A percentile compares a stretch with the other conserved stretches of the same genome.
Evolutionary conservation across 2,113 vertebrate species (phyloP).

Genomic region (Nicator chloris): DNA sequence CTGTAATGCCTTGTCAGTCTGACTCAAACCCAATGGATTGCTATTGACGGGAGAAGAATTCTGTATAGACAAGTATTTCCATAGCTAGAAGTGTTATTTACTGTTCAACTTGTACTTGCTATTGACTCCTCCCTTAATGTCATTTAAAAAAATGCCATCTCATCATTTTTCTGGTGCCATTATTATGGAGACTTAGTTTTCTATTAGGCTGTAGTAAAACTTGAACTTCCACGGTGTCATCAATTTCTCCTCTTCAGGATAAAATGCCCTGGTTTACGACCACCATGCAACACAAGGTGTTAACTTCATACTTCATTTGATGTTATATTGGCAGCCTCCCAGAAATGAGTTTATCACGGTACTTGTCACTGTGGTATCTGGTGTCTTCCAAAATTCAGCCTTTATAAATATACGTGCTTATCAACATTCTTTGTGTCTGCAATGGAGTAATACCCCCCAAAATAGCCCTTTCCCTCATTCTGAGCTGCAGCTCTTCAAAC

Average conservation of each 20-base stretch:
- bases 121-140: not conserved
- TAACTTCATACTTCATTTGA: not conserved
- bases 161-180: not conserved
- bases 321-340: not conserved
- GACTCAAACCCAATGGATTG: not conserved
- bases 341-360: not conserved
- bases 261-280: not conserved
- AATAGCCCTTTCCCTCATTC: constrained; percentile 18
- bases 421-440: not conserved
- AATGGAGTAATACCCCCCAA: not conserved
- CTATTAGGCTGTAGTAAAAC: not conserved
- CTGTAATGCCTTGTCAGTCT: not conserved
- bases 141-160: not conserved
- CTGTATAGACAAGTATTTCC: not conserved
- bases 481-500: not conserved
- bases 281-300: not conserved
- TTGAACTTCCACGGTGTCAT: not conserved
- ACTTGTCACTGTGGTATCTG: not conserved
- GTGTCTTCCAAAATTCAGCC: constrained; percentile 26
- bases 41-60: not conserved
- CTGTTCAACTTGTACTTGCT: not conserved
- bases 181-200: not conserved
- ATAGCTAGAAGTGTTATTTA: not conserved
- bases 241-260: not conserved
- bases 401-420: not conserved